These are phyloP conservation scores for Drosophila micromelanica DNA, from an alignment of 1,140 invertebrate species.

Conservation along the genomic window DNA sequence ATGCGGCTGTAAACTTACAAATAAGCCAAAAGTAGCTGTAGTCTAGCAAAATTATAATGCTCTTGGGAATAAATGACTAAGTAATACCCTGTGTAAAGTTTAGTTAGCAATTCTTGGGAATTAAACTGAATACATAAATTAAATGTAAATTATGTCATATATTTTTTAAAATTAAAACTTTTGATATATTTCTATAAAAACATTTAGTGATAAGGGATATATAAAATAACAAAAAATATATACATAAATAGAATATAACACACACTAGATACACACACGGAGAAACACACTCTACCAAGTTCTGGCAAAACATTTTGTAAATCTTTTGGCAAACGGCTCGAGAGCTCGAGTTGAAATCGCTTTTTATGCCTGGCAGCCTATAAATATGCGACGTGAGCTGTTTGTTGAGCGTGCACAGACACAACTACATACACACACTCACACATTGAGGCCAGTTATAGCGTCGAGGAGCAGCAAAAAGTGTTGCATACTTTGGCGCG, in stretches of 20 bases:
- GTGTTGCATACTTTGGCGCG: constrained; percentile 74
- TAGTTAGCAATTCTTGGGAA: no score
- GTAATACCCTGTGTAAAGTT: not conserved
- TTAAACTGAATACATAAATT: no score
- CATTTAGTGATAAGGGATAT: constrained; percentile 3
- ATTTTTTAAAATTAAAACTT: no score
- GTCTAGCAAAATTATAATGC: constrained; percentile 10
- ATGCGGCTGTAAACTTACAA: constrained; percentile 39
- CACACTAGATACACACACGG: not conserved
- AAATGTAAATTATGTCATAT: no score
- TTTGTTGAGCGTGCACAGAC: constrained; percentile 53
- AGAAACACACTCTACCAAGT: constrained; percentile 15
- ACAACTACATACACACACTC: constrained; percentile 10
- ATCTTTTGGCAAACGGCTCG: constrained; percentile 72
- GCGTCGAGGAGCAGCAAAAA: constrained; percentile 44
- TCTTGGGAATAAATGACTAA: not conserved
- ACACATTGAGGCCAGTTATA: not conserved
- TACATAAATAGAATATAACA: constrained; percentile 1
- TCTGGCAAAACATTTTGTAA: constrained; percentile 71
- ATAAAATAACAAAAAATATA: not conserved
- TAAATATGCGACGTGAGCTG: constrained; percentile 82
- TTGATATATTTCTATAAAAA: not conserved
- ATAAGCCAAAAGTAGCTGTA: constrained; percentile 37
- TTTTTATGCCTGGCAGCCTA: constrained; percentile 82
- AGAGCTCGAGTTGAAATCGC: constrained; percentile 70